Evolutionary conservation across 2,888 invertebrate species (phyloP), one percentile per base, ranked within the genome.

Genomic region (Nemoura dubitans): DNA sequence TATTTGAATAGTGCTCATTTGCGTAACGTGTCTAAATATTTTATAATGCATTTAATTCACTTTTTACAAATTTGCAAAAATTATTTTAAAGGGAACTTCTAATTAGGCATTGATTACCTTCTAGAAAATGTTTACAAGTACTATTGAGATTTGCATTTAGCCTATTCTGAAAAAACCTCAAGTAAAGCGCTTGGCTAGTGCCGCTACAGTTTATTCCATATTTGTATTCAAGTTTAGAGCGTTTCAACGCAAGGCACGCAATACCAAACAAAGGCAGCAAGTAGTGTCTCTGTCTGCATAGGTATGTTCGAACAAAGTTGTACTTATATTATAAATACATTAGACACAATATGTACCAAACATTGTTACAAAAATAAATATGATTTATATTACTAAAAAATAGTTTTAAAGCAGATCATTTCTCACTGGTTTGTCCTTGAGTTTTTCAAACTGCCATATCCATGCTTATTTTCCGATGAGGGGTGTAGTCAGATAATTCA

Each of bases 381-480:
- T 59, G 59, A 59, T 59, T 59, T 59, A 59, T 59, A 59, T 59
- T 59, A 59, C 59, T 59, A 59, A 59, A 59, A 59, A 59, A 59
- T 59, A 59, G 3, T 59, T 59, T 1, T 59, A 21, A 21, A 59
- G 21, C 21, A 21, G 59, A 16, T 59, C 16, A 10, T 14, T 59
- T 21, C 14, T 59, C 2, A n/a, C n/a, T n/a, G 21, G 16, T 59
- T 59, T 59, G 2, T 59, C 21, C 36, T 36, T 36, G 3, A 36
- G 10, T 10, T n/a, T n/a, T n/a, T 78, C 78, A 78, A 78, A 97
- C 95, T 88, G 98, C 97, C 98, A 99, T 98, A 90, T 96, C 94
- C 98, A 99, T 98, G 87, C 94, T 93, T 89, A 99, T 97, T 92
- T 96, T 97, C 2, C 96, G 95, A 91, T 98, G 95, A 14, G 98